Percentiles rank a stretch among this genome's conserved stretches.
Evolutionary conservation across 1,140 invertebrate species (phyloP).

Genomic region (Berghia stephanieae): DNA sequence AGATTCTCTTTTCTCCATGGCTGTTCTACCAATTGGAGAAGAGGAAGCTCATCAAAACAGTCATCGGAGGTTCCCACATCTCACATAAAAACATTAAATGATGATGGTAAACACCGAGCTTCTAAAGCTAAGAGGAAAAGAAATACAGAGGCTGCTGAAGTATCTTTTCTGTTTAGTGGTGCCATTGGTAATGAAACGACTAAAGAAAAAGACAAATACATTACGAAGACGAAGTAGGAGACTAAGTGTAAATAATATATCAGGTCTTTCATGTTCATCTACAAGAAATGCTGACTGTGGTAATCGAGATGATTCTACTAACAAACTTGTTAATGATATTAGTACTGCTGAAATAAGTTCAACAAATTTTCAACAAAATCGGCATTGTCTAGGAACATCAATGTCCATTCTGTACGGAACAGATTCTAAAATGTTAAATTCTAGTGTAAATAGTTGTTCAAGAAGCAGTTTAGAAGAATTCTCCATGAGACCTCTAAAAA

Average conservation of each 20-base stretch:
- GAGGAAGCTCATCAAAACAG: not conserved
- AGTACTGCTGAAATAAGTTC: too few species aligned
- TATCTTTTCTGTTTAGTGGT: conserved; percentile 14
- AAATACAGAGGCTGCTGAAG: too few species aligned
- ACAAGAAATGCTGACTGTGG: not conserved
- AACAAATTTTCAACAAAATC: not conserved
- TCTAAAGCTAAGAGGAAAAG: too few species aligned
- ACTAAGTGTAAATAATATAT: not conserved
- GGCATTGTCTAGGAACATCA: not conserved
- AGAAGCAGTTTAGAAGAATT: conserved; percentile 20
- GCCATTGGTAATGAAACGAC: not conserved
- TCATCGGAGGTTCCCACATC: conserved; percentile 1
- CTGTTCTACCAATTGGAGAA: not conserved
- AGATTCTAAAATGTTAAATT: not conserved
- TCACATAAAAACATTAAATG: not conserved
- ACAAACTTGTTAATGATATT: not conserved
- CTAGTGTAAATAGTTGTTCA: not conserved
- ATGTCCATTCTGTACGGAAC: conserved; percentile 18
- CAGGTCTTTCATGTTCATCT: not conserved
- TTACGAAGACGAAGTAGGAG: not conserved
- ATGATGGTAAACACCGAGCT: conserved; percentile 3
- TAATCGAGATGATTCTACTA: too few species aligned
- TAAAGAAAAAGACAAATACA: too few species aligned
- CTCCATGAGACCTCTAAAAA: not conserved
- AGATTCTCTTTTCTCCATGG: not conserved